Evolutionary conservation across 2,888 invertebrate species (phyloP), one percentile per base, ranked within the genome.

Genomic region (Quadroppia sp.): DNA sequence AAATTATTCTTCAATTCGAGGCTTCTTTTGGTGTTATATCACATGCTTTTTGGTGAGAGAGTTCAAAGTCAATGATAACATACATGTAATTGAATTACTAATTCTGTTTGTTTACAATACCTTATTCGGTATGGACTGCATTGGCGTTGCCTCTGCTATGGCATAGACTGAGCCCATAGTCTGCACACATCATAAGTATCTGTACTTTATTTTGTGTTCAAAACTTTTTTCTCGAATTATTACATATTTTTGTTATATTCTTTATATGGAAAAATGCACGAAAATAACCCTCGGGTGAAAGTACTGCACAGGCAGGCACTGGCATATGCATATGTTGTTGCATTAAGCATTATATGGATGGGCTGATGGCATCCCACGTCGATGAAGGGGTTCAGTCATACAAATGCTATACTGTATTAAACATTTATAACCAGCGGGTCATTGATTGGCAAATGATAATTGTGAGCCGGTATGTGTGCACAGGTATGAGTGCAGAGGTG

Each of bases 371-470:
- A 42, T 69, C 69, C 69, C 69, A 69, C 69, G 69, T 69, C 25
- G 69, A 42, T 20, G 45, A 69, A 69, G 69, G 67, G 69, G 40
- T 69, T 36, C 61, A 36, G 36, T 64, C 32, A 30, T 28, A 28
- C n/a, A 28, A n/a, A 23, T 59, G 28, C 17, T 20, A 67, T 17
- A 67, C 45, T 45, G 42, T 69, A 69, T 69, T 40, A 69, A 42
- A 69, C 64, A 40, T 40, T 64, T 64, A 64, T 64, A 69, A 40
- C 45, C 69, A 69, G 69, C 69, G 69, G 69, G 69, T 69, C 69
- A 69, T 69, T 69, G 69, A 69, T 69, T 69, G 69, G 69, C 69
- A 69, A 69, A 69, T 17, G 69, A 69, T 69, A 69, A 69, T 69
- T n/a, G 36, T 67, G 67, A 6, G 23, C 67, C 40, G 11, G 40